These are phyloP conservation scores for Meriones psammophilus DNA, from an alignment of 2,797 vertebrate species.

Conservation along the genomic window DNA sequence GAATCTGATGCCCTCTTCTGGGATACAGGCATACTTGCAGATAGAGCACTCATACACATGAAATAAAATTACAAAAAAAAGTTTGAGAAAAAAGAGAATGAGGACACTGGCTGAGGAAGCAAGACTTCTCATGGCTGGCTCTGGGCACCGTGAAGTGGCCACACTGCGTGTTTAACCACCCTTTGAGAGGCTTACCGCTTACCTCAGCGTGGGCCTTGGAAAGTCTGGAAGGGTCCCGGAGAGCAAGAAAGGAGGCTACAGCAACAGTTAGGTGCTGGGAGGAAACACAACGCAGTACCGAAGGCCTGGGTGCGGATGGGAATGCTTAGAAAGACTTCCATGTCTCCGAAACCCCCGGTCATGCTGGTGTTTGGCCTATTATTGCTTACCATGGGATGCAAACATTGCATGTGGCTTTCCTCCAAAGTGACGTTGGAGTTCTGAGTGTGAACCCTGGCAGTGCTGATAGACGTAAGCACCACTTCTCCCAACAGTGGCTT, in stretches of 20 bases:
- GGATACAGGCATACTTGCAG: too few species aligned
- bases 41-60: too few species aligned
- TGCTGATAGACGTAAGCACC: background rate
- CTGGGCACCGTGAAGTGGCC: background rate
- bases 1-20: too few species aligned
- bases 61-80: background rate
- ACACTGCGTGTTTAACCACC: background rate
- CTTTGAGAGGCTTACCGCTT: background rate
- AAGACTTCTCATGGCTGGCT: background rate
- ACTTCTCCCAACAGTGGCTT: background rate
- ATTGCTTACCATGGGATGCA: background rate
- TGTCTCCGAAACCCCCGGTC: background rate
- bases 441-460: background rate
- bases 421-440: background rate
- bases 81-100: background rate
- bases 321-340: background rate
- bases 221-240: background rate
- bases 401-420: background rate
- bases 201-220: background rate
- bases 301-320: background rate
- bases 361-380: background rate
- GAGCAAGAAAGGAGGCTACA: background rate
- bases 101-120: background rate
- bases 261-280: background rate
- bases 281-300: background rate